phyloP scores from a whole-genome alignment of 2,888 invertebrate genomes.

The Odontocerum albicorne region DNA sequence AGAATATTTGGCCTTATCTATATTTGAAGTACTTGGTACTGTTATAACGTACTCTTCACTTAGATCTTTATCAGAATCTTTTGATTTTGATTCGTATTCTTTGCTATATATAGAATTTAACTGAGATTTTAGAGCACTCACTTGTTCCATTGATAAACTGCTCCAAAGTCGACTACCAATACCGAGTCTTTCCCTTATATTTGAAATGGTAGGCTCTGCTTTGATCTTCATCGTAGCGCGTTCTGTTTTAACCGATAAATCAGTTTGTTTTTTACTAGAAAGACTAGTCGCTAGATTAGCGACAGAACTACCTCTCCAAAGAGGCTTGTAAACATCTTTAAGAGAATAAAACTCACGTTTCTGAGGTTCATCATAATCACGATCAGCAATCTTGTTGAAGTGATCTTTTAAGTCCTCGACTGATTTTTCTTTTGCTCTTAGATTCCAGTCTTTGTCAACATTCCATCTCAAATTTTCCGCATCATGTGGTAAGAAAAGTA shows the following conservation, averaged over 20 bases:
- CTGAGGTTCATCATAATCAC: constrained; percentile 53
- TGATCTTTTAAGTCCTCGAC: constrained; percentile 82
- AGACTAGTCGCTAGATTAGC: constrained; percentile 75
- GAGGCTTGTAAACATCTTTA: constrained; percentile 75
- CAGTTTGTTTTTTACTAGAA: constrained; percentile 58
- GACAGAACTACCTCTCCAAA: constrained; percentile 84
- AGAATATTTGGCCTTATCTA: constrained; percentile 43
- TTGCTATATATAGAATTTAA: constrained; percentile 79
- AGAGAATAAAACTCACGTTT: constrained; percentile 48
- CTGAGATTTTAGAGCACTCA: constrained; percentile 76
- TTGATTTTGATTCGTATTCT: constrained; percentile 50
- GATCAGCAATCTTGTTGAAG: constrained; percentile 65
- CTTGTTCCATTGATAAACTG: constrained; percentile 82
- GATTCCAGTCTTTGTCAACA: constrained; percentile 70
- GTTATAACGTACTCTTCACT: constrained; percentile 63
- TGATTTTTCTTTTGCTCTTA: constrained; percentile 82
- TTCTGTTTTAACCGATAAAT: constrained; percentile 13
- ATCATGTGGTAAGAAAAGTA: constrained; percentile 78
- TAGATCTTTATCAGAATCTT: constrained; percentile 45
- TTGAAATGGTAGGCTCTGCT: constrained; percentile 49
- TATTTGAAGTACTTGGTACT: constrained; percentile 51
- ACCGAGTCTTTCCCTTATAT: constrained; percentile 56
- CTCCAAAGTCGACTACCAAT: constrained; percentile 80
- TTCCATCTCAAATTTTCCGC: constrained; percentile 76
- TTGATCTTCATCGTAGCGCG: constrained; percentile 13